These are phyloP conservation scores for Nerophis ophidion DNA, from an alignment of 2,113 vertebrate species.

Conservation along the genomic window DNA sequence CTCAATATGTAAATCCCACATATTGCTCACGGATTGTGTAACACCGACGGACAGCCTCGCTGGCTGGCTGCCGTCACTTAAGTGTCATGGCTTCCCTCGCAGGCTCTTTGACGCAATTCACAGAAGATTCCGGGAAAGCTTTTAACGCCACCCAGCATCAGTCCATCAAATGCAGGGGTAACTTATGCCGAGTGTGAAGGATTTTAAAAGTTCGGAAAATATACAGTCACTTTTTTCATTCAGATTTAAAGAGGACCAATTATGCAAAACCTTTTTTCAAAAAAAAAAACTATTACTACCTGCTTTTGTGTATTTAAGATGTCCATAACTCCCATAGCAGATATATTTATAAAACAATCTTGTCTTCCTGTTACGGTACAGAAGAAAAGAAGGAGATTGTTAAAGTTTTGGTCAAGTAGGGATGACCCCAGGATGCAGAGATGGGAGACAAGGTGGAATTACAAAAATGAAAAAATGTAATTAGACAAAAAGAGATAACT, in stretches of 20 bases:
- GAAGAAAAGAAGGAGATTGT: no score
- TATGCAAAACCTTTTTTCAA: neutral
- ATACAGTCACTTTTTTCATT: neutral
- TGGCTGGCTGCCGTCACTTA: conserved; percentile 26
- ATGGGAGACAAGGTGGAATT: no score
- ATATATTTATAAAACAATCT: no score
- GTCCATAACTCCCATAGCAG: no score
- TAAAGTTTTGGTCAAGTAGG: no score
- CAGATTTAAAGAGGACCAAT: neutral
- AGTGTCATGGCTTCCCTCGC: conserved; percentile 16
- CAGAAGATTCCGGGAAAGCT: neutral
- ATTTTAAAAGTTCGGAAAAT: neutral
- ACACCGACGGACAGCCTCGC: conserved; percentile 2
- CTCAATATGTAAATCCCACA: conserved; percentile 14
- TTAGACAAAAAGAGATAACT: no score
- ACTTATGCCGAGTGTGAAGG: neutral
- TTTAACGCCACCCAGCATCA: neutral
- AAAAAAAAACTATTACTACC: no score
- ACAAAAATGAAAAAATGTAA: no score
- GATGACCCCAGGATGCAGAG: no score
- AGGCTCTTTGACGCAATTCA: conserved; percentile 15
- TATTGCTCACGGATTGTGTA: conserved; percentile 21
- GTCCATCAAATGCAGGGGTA: conserved; percentile 7
- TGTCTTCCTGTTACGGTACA: no score
- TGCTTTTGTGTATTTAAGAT: no score